Conservation (phyloP, 2,113 vertebrate genomes). For the Sisor rabdophorus region DNA sequence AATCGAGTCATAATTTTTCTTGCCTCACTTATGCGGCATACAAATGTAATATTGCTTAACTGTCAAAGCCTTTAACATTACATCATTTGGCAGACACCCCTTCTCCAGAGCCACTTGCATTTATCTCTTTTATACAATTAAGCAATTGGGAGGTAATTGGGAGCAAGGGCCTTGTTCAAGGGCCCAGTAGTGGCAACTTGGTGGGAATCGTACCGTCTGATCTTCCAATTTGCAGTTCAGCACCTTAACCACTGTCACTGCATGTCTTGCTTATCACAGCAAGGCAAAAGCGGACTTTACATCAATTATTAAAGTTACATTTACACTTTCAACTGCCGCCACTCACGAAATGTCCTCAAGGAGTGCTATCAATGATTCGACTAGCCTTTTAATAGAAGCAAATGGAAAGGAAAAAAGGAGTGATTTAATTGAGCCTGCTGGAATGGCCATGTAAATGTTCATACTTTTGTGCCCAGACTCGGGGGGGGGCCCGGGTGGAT, state of each 20-base stretch:
- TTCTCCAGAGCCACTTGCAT: too few relatives aligned
- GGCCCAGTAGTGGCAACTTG: too few relatives aligned
- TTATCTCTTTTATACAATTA: too few relatives aligned
- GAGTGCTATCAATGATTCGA: neutral
- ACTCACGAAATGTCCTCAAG: slow-evolving; percentile 1
- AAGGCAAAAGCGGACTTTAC: neutral
- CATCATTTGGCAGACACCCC: too few relatives aligned
- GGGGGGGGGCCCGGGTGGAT: too few relatives aligned
- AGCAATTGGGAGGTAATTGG: too few relatives aligned
- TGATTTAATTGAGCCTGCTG: slow-evolving; percentile 29
- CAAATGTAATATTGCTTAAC: slow-evolving; percentile 32
- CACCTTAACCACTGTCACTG: too few relatives aligned
- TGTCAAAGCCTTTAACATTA: slow-evolving; percentile 23
- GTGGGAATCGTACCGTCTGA: too few relatives aligned
- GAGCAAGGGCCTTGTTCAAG: too few relatives aligned
- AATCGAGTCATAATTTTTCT: too few relatives aligned
- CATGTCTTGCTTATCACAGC: too few relatives aligned
- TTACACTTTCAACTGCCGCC: neutral
- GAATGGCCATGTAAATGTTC: slow-evolving; percentile 36
- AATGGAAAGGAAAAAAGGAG: slow-evolving; percentile 20
- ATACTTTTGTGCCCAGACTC: slow-evolving; percentile 23
- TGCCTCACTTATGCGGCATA: slow-evolving; percentile 6
- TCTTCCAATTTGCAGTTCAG: too few relatives aligned
- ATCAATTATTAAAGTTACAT: slow-evolving; percentile 28
- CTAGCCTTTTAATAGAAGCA: slow-evolving; percentile 14